A percentile compares a stretch with the other conserved stretches of the same genome.
phyloP scores from a whole-genome alignment of 1,140 invertebrate species.

The Penaeus vannamei region DNA sequence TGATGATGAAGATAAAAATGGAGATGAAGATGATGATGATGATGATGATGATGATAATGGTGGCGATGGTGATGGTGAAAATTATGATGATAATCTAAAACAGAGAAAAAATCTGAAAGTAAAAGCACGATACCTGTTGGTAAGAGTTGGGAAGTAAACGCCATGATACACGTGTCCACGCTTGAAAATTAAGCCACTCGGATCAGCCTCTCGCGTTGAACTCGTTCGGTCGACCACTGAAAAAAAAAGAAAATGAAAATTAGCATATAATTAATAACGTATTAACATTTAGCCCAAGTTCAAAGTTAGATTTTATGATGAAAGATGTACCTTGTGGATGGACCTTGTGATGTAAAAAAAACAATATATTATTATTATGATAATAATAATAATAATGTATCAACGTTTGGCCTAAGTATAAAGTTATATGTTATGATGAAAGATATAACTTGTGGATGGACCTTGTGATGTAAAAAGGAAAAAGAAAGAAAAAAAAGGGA shows the following conservation, averaged over 20 bases:
- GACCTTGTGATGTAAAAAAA: too few species aligned
- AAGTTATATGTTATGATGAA: not conserved
- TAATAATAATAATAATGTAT: too few species aligned
- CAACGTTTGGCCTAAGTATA: too few species aligned
- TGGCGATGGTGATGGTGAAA: not conserved
- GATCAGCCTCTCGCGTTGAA: conserved; percentile 67
- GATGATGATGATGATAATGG: not conserved
- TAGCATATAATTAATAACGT: not conserved
- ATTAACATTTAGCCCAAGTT: too few species aligned
- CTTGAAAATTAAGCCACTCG: conserved; percentile 65
- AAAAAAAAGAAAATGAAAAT: not conserved
- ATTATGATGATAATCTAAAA: too few species aligned
- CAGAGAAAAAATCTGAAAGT: not conserved
- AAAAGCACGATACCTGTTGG: conserved; percentile 44
- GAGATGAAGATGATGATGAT: not conserved
- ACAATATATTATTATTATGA: too few species aligned
- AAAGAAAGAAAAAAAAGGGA: too few species aligned
- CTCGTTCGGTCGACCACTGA: conserved; percentile 54
- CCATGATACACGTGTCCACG: conserved; percentile 64
- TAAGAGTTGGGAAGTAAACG: conserved; percentile 53
- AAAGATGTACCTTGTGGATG: not conserved
- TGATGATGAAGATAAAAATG: not conserved
- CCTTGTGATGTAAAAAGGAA: too few species aligned
- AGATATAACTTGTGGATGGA: too few species aligned
- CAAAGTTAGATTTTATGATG: not conserved